Evolutionary conservation across 2,888 invertebrate species (phyloP).

Genomic region (Apomyelois bistriatella): DNA sequence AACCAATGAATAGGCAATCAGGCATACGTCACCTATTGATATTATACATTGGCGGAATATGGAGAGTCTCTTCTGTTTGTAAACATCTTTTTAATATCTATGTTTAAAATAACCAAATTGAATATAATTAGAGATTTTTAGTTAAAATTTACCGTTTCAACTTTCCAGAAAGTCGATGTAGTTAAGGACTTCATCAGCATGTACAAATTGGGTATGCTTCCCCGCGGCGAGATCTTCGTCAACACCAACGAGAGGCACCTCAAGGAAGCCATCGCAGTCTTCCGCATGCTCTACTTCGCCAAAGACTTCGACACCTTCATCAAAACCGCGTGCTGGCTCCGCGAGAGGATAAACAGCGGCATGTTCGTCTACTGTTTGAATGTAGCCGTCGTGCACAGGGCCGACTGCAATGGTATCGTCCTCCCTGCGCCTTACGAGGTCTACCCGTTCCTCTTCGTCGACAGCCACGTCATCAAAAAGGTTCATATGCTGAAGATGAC

Average conservation of each 20-base stretch:
- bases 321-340: conserved; percentile 84
- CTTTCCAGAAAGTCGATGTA: conserved; percentile 72
- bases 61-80: no score
- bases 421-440: conserved; percentile 88
- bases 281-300: conserved; percentile 83
- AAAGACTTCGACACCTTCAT: conserved; percentile 85
- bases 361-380: conserved; percentile 86
- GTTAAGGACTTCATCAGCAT: conserved; percentile 79
- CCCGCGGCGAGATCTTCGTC: conserved; percentile 80
- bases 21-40: no score
- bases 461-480: conserved; percentile 84
- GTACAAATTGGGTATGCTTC: conserved; percentile 80
- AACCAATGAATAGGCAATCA: no score
- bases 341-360: conserved; percentile 85
- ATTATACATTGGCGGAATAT: no score
- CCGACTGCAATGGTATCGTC: conserved; percentile 82
- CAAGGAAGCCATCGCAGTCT: conserved; percentile 81
- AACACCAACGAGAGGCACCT: conserved; percentile 81
- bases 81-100: no score
- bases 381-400: conserved; percentile 83
- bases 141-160: not conserved
- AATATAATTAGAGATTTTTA: not conserved
- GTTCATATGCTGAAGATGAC: conserved; percentile 83
- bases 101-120: no score
- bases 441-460: conserved; percentile 88